Conservation (phyloP, 2,888 invertebrate genomes). For the Amphimallon solstitiale region DNA sequence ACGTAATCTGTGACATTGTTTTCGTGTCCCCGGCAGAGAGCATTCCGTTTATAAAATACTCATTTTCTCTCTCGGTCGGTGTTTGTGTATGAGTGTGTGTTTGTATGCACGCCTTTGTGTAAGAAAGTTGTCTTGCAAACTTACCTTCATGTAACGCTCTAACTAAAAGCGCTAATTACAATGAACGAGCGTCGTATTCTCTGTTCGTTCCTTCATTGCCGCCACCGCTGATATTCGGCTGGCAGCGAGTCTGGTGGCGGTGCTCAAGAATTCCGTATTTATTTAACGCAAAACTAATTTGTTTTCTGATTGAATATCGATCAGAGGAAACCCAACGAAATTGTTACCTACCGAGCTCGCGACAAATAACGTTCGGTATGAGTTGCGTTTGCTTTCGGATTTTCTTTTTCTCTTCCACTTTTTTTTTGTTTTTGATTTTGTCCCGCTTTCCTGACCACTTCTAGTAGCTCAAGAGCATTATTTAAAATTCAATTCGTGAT, state of each 20-base stretch:
- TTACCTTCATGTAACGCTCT: constrained; percentile 38
- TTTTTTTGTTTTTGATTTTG: too few relatives aligned
- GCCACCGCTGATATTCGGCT: not conserved
- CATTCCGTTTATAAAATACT: too few relatives aligned
- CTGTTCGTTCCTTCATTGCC: constrained; percentile 36
- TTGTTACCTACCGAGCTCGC: constrained; percentile 41
- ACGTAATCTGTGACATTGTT: constrained; percentile 9
- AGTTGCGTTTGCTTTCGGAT: too few relatives aligned
- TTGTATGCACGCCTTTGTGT: too few relatives aligned
- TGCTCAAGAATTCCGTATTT: constrained; percentile 50
- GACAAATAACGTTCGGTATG: constrained; percentile 19
- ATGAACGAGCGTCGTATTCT: constrained; percentile 42
- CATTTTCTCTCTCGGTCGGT: too few relatives aligned
- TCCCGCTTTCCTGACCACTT: not conserved
- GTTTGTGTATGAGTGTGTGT: too few relatives aligned
- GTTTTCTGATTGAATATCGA: constrained; percentile 57
- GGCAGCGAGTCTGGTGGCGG: constrained; percentile 43
- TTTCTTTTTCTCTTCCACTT: too few relatives aligned
- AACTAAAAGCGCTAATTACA: constrained; percentile 49
- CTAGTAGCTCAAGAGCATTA: constrained; percentile 8
- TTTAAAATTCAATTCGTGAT: constrained; percentile 42
- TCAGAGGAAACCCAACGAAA: constrained; percentile 36
- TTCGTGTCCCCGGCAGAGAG: not conserved
- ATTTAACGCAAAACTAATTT: constrained; percentile 56
- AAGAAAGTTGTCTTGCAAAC: too few relatives aligned